Base-by-base conservation (phyloP, 2,797 vertebrate species). In the Neostethus bicornis region DNA sequence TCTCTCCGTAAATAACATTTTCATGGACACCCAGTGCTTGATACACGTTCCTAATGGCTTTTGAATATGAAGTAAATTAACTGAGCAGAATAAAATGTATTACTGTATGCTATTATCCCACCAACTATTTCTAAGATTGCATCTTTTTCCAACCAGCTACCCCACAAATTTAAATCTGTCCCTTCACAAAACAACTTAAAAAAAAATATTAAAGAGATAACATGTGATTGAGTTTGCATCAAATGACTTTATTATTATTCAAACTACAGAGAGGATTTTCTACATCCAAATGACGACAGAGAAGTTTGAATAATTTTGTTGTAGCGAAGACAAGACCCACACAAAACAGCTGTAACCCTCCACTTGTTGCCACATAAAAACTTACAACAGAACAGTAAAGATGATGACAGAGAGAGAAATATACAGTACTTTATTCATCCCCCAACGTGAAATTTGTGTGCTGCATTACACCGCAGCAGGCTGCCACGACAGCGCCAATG, bases 51-150 rank as follows among this genome's bases (percentile, higher is more conserved):
- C 60, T 53, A 73, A 64, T 65, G 65, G 71, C 78, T 81, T 68
- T 43, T 77, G 66, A 62, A 29, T 35, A 51, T 75, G 66, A 52
- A 79, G 82, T 61, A 45, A 51, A 74, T 66, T 42, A 29, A 61
- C 71, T 45, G n/a, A 64, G 61, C 47, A 28, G 60, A 66, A 73
- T 79, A 41, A 67, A 73, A 60, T 66, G 59, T 42, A 54, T 72
- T 53, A 67, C 57, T 46, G 57, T 43, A 48, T 70, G 80, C 86
- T 75, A 61, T 79, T 73, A 80, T 75, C 77, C 65, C 75, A 69
- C 76, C 59, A 35, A 53, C 66, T 29, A 61, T 51, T 77, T 71
- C 34, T 42, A 68, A 75, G 77, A 80, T 76, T 51, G 63, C 65
- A n/a, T n/a, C n/a, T n/a, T n/a, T 75, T 58, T 61, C 50, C 34